phyloP scores from a whole-genome alignment of 2,888 invertebrate genomes.

The Caenorhabditis becei region DNA sequence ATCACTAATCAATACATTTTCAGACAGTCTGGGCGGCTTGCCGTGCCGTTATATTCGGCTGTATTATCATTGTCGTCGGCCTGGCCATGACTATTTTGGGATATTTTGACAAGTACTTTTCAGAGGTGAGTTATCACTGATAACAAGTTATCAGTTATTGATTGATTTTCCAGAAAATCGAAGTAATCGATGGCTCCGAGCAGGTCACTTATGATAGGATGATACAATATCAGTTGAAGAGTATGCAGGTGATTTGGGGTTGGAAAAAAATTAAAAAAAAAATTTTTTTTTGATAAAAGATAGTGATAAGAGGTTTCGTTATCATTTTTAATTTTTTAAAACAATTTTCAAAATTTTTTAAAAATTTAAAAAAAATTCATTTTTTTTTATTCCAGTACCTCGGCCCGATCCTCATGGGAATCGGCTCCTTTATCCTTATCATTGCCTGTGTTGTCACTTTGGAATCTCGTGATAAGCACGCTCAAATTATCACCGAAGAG shows the following conservation, averaged over 20 bases:
- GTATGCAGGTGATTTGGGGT: conserved; percentile 75
- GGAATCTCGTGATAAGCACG: conserved; percentile 93
- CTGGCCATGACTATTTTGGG: conserved; percentile 95
- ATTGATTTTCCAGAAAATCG: conserved; percentile 51
- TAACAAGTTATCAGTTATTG: not conserved
- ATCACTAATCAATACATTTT: conserved; percentile 61
- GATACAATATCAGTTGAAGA: conserved; percentile 73
- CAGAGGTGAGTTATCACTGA: conserved; percentile 62
- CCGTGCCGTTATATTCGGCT: conserved; percentile 91
- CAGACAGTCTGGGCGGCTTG: conserved; percentile 91
- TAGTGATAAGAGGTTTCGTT: not conserved
- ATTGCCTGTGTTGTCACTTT: conserved; percentile 99
- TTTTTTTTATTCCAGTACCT: conserved; percentile 85
- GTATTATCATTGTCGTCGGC: conserved; percentile 91
- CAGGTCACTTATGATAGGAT: conserved; percentile 61
- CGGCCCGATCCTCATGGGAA: conserved; percentile 98
- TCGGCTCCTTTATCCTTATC: conserved; percentile 97
- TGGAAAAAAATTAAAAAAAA: not conserved
- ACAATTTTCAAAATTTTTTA: not conserved
- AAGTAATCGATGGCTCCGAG: conserved; percentile 61
- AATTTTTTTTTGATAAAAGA: no score
- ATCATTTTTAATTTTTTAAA: not conserved
- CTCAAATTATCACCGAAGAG: conserved; percentile 82
- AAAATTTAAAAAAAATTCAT: not conserved
- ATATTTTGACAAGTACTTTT: conserved; percentile 79